These are phyloP conservation scores for Phymastichus coffea DNA, from an alignment of 1,140 invertebrate genomes.

Conservation along the genomic window DNA sequence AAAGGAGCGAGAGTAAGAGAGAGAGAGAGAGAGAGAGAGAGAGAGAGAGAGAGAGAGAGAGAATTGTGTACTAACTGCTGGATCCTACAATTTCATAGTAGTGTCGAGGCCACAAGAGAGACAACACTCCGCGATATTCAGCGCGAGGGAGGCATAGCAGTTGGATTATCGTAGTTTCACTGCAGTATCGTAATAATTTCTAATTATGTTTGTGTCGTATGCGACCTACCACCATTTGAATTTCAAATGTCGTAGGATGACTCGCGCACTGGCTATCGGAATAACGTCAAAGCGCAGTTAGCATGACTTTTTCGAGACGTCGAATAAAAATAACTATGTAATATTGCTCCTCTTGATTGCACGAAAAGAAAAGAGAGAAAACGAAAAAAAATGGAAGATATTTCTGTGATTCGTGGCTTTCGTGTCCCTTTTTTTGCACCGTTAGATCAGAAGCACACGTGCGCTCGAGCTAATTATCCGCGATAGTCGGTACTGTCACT, in stretches of 20 bases:
- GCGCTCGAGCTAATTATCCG: conserved; percentile 21
- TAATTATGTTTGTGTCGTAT: conserved; percentile 19
- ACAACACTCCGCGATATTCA: no score
- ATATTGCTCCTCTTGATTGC: not conserved
- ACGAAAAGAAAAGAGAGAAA: not conserved
- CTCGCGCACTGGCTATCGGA: not conserved
- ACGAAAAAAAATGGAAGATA: no score
- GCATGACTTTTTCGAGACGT: not conserved
- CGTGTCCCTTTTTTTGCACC: conserved; percentile 8
- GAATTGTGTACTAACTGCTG: no score
- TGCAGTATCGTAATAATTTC: conserved; percentile 8
- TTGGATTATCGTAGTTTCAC: no score
- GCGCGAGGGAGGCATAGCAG: no score
- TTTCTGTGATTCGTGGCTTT: no score
- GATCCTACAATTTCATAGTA: conserved; percentile 8
- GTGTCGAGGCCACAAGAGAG: not conserved
- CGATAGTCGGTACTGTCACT: conserved; percentile 14
- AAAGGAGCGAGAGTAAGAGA: not conserved
- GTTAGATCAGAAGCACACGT: conserved; percentile 23
- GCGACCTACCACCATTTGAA: conserved; percentile 16
- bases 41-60: no score
- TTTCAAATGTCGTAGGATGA: conserved; percentile 22
- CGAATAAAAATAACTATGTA: no score
- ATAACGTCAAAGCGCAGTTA: conserved; percentile 3
- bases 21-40: no score